Base-by-base conservation (phyloP, 1,140 invertebrate genomes). In the Condylostylus longicornis region DNA sequence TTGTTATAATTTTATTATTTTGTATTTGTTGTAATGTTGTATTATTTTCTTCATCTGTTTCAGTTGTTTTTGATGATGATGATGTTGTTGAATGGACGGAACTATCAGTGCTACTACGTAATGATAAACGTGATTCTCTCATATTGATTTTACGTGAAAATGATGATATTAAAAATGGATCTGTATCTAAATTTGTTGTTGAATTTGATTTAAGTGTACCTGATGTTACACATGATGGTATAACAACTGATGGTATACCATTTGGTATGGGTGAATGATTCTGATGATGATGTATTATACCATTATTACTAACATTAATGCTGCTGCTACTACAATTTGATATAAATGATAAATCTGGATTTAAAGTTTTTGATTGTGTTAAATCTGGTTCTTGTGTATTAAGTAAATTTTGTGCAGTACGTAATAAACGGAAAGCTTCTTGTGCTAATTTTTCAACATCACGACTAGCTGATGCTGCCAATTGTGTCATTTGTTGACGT, bases 371-470 rank as follows among this genome's bases (percentile, higher is more conserved):
- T 8, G 13, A 17, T 28, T 65, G 63, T 1, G 62, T 59, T 20
- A 78, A 53, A 46, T 75, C 71, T 2, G 75, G 74, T 42, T 77
- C 75, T 41, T 69, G 65, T 34, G 72, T 77, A 39, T 66, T 58
- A 19, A 79, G 44, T 13, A 79, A 52, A 10, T 76, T 78, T 41
- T 77, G 71, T 23, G 75, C 71, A 5, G 74, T 78, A 40, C 75
- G 63, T 44, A 74, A 63, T 31, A 79, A 57, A 22, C 72, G 65
- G 41, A 74, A 78, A 9, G 75, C 74, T 57, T 79, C 75, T 44
- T 76, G 69, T 0, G 75, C 69, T 7, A 79, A 49, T 53, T 77
- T 78, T 36, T 75, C 71, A 1, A 72, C 70, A n/a, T 69, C 64
- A 8, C 70, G 58, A 33, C 54, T 49, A 0, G 42, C 8, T 37